Base-by-base conservation (phyloP, 2,113 vertebrate species). In the Nesoenas mayeri region DNA sequence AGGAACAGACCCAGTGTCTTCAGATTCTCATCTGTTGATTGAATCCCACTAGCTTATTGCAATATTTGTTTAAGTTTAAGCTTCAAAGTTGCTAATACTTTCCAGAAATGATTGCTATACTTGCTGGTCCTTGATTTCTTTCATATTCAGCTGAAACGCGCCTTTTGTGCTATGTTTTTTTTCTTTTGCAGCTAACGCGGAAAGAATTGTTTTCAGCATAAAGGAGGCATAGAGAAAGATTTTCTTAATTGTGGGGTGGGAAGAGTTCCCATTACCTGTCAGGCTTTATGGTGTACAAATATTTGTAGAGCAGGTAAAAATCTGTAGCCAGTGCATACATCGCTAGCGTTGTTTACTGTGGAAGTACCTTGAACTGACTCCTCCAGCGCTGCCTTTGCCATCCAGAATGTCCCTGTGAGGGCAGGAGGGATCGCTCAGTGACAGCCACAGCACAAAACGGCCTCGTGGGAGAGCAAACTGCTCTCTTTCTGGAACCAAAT, bases 31-130 rank as follows among this genome's bases (percentile, higher is more conserved):
- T 51, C 85, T 15, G 12, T 83, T 56, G 90, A 78, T 28, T 66
- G 82, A 93, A 85, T 73, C 93, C 96, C 88, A 83, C 75, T 89
- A 62, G 92, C 94, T 94, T 93, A 71, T 87, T 96, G 93, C 95
- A 96, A 93, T 92, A 94, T 93, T 91, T 96, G 95, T 95, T 91
- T 91, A 93, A 91, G 89, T 87, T 82, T 83, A 94, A 82, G 92
- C 96, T 97, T 96, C 85, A 92, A 89, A 93, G 91, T 95, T 1
- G 91, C 93, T 95, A 75, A 93, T 95, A 89, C 69, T 96, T 96
- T 91, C 94, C 95, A 96, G 95, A 94, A 95, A 81, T 3, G 0
- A 64, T 86, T 92, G 71, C 93, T 91, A 38, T 89, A 87, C 87
- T 93, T 93, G 91, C 89, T 85, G 96, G 95, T 93, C 83, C 93